These are phyloP conservation scores for Vannuccia rotundouncinata DNA, from an alignment of 2,888 invertebrate genomes.

Conservation along the genomic window DNA sequence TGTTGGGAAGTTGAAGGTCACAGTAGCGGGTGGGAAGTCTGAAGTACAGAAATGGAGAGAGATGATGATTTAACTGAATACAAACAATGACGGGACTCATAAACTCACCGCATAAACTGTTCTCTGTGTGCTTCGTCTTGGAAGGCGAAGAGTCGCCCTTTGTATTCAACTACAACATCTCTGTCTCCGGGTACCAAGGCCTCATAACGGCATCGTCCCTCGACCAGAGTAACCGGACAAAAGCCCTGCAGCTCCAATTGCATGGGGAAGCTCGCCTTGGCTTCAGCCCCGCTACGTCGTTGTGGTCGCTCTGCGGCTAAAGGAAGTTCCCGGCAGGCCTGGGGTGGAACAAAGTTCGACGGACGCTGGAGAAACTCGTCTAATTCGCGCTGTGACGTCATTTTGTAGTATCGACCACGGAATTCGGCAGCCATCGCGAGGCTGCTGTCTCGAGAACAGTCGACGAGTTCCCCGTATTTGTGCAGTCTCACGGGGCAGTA, in stretches of 20 bases:
- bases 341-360: conserved; percentile 50
- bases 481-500: conserved; percentile 57
- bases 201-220: conserved; percentile 51
- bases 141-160: conserved; percentile 50
- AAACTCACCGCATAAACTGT: conserved; percentile 53
- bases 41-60: background rate
- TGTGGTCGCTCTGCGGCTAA: conserved; percentile 48
- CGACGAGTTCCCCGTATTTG: conserved; percentile 50
- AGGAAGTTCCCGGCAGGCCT: conserved; percentile 49
- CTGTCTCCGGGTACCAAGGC: conserved; percentile 51
- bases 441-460: conserved; percentile 48
- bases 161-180: conserved; percentile 52
- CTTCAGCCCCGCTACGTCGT: conserved; percentile 45
- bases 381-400: conserved; percentile 48
- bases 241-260: conserved; percentile 51
- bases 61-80: background rate
- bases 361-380: conserved; percentile 41
- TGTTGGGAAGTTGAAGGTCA: conserved; percentile 52
- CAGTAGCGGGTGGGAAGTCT: conserved; percentile 51
- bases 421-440: conserved; percentile 54
- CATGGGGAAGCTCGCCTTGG: conserved; percentile 45
- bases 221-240: conserved; percentile 56
- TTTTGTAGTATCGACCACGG: conserved; percentile 57
- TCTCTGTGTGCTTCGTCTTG: conserved; percentile 51
- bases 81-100: background rate